Evolutionary conservation across 2,113 vertebrate species (phyloP).

Genomic region (Scophthalmus maximus): DNA sequence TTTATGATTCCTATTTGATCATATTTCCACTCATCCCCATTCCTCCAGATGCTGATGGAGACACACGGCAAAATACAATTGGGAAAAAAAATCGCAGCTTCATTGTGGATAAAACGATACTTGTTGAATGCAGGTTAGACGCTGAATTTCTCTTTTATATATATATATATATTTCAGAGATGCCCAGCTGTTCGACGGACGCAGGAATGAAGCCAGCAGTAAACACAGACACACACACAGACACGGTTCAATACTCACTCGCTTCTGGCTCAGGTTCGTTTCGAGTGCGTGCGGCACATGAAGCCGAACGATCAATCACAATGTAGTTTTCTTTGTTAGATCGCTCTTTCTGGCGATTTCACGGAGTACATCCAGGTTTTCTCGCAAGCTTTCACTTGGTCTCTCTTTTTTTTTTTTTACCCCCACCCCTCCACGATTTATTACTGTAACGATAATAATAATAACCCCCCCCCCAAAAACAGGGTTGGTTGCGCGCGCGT

Average conservation of each 20-base stretch:
- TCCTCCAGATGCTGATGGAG: conserved; percentile 29
- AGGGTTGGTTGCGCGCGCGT: conserved; percentile 55
- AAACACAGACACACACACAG: conserved; percentile 64
- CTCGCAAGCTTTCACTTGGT: conserved; percentile 64
- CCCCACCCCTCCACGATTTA: too few species aligned
- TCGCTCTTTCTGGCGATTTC: conserved; percentile 21
- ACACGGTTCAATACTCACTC: conserved; percentile 82
- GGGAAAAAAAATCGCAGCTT: conserved; percentile 3
- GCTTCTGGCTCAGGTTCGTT: conserved; percentile 78
- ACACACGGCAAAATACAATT: background rate
- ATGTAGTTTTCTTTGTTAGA: conserved; percentile 71
- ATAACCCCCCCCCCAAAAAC: conserved; percentile 25
- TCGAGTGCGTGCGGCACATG: conserved; percentile 75
- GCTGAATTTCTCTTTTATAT: background rate
- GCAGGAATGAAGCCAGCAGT: conserved; percentile 58
- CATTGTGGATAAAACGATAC: conserved; percentile 68
- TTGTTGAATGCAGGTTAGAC: conserved; percentile 78
- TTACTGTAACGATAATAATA: too few species aligned
- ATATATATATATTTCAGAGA: too few species aligned
- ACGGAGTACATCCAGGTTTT: conserved; percentile 58
- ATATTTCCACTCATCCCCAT: conserved; percentile 1
- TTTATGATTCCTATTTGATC: background rate
- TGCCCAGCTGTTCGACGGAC: background rate
- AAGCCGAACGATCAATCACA: conserved; percentile 73
- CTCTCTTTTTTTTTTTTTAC: background rate